Conservation (phyloP, 1,140 invertebrate species). For the Araneus ventricosus region DNA sequence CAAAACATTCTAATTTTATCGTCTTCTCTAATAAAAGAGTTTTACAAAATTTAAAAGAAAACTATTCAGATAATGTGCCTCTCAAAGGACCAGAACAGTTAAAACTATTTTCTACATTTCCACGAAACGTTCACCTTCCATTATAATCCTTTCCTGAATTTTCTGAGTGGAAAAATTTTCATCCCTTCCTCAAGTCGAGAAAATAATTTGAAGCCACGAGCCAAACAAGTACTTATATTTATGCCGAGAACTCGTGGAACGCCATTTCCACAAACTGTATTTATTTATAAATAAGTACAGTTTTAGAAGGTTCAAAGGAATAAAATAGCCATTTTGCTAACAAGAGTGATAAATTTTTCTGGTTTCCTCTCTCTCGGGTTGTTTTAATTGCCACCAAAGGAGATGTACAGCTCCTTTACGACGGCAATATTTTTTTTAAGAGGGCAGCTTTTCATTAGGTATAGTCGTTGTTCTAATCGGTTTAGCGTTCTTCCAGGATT, state of each 20-base stretch:
- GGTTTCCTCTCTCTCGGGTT: background rate
- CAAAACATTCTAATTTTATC: no score
- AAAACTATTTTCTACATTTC: background rate
- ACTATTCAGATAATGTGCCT: no score
- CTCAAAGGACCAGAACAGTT: background rate
- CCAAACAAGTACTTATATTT: background rate
- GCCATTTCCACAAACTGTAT: background rate
- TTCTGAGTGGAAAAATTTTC: background rate
- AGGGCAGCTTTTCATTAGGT: background rate
- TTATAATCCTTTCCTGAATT: background rate
- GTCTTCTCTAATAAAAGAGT: no score
- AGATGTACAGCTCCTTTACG: background rate
- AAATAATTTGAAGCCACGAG: background rate
- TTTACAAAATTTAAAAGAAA: no score
- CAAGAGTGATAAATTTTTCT: slow-evolving; percentile 18
- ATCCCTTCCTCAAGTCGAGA: background rate
- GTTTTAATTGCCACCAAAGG: background rate
- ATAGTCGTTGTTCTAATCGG: background rate
- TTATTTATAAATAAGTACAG: background rate
- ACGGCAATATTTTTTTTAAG: background rate
- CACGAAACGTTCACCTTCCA: background rate
- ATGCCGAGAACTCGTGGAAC: background rate
- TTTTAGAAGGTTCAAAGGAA: background rate
- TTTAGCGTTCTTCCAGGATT: background rate
- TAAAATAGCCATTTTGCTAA: background rate